These are phyloP conservation scores for Papilio machaon DNA, from an alignment of 1,140 invertebrate genomes.

Conservation along the genomic window DNA sequence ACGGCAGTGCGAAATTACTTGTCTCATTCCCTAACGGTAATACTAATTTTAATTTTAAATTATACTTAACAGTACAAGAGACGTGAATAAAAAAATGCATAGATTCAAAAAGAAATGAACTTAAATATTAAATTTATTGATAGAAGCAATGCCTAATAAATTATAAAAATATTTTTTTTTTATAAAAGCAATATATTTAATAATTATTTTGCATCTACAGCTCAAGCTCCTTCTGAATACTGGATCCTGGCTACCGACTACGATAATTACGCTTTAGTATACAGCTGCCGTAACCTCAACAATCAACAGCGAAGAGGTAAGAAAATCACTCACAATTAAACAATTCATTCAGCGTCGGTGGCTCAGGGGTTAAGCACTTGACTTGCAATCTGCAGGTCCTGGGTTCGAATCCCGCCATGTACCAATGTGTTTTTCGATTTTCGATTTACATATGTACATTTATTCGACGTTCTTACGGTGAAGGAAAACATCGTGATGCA, in stretches of 20 bases:
- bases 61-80: no score
- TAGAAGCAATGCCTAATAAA: not conserved
- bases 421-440: no score
- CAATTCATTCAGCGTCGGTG: no score
- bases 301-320: conserved; percentile 31
- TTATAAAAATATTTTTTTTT: no score
- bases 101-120: not conserved
- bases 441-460: no score
- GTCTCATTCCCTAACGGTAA: conserved; percentile 62
- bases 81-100: not conserved
- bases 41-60: not conserved
- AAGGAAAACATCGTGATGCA: no score
- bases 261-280: conserved; percentile 52
- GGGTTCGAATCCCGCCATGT: no score
- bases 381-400: no score
- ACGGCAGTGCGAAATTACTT: conserved; percentile 57
- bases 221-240: conserved; percentile 40
- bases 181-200: no score
- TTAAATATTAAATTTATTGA: no score
- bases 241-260: conserved; percentile 68
- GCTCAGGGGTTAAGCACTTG: no score
- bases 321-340: not conserved
- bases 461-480: no score
- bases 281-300: conserved; percentile 50
- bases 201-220: not conserved